These are phyloP conservation scores for Hippocampus barbouri DNA, from an alignment of 2,113 vertebrate species.

Conservation along the genomic window DNA sequence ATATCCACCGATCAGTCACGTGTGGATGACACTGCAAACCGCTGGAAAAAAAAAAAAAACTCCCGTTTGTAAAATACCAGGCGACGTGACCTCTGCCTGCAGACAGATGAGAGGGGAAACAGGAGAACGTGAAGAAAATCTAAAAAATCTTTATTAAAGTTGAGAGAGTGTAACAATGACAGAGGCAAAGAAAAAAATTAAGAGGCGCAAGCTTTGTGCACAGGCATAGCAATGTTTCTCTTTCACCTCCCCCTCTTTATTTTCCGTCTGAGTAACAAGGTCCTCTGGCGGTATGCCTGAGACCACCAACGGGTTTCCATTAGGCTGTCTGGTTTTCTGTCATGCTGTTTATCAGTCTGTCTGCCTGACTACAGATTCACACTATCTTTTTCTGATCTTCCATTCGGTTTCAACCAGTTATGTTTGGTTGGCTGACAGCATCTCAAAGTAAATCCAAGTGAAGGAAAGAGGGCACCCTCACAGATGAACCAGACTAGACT, in stretches of 20 bases:
- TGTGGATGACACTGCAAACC: too few species aligned
- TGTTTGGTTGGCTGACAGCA: constrained; percentile 18
- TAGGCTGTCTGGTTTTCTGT: constrained; percentile 41
- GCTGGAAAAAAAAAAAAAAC: too few species aligned
- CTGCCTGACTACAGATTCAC: constrained; percentile 36
- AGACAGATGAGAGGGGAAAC: constrained; percentile 45
- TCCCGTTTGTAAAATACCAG: too few species aligned
- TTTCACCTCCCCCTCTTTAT: constrained; percentile 52
- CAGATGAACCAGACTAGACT: not conserved
- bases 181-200: constrained; percentile 21
- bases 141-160: not conserved
- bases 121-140: not conserved
- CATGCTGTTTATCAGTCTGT: constrained; percentile 30
- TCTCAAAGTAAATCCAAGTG: constrained; percentile 9
- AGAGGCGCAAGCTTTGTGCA: constrained; percentile 28
- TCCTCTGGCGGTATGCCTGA: constrained; percentile 60
- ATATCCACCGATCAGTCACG: too few species aligned
- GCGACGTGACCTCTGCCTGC: constrained; percentile 29
- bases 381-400: constrained; percentile 21
- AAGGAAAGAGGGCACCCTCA: constrained; percentile 14
- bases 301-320: constrained; percentile 65
- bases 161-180: constrained; percentile 28
- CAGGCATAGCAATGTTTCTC: constrained; percentile 42
- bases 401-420: constrained; percentile 21
- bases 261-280: constrained; percentile 65